Base-by-base conservation (phyloP, 1,140 invertebrate genomes). In the Wasmannia auropunctata region DNA sequence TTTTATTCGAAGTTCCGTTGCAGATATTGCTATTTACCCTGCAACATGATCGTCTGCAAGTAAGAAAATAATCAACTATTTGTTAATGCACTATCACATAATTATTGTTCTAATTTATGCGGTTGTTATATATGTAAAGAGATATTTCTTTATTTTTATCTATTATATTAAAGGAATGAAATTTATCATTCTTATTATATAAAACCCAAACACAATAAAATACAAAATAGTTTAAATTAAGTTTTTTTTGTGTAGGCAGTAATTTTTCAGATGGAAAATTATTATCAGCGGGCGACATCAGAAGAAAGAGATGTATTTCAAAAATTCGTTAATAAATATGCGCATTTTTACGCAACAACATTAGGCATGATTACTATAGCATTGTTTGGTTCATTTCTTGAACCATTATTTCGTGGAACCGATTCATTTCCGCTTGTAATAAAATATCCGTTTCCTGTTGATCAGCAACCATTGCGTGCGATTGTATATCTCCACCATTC, bases 361-460 rank as follows among this genome's bases (percentile, higher is more conserved):
- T 74, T 56, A 37, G n/a, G 70, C 46, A 25, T 74, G 7, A 74
- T 25, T 0, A 56, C 49, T 11, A 2, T 56, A 37, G 19, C 31
- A n/a, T 34, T 74, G 10, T 11, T 54, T 3, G 6, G 8, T 31
- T 72, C 69, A 72, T 7, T 84, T 1, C 0, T 83, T 16, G 88
- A 87, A 37, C 87, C 90, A 3, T 10, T 92, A 0, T 63, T 91
- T 7, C 14, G 19, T n/a, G 69, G 85, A 8, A 22, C 62, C 2
- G 40, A 88, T 46, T 14, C 58, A 0, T 90, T 90, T 65, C 92
- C 92, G 3, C 67, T 62, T 0, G 67, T 86, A 4, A 84, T 87
- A 0, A 60, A 54, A 1, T 92, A 92, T 74, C 92, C 92, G 1
- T 92, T 92, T 67, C 8, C 65, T 4, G 56, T 87, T 1, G 81